Base-by-base conservation (phyloP, 2,888 invertebrate genomes). In the Spialia ferax region DNA sequence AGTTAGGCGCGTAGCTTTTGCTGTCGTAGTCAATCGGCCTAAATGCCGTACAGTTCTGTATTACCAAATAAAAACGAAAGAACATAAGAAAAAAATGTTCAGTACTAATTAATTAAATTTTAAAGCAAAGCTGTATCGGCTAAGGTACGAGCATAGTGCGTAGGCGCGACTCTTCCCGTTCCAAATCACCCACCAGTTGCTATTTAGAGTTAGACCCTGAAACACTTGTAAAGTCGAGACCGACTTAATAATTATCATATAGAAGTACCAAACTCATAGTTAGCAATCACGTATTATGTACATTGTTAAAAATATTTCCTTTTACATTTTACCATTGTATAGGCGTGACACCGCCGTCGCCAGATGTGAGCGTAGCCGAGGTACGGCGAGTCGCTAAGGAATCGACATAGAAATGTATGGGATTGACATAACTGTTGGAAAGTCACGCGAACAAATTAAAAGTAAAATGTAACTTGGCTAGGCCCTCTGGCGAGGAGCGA, bases 311-410 rank as follows among this genome's bases (percentile, higher is more conserved):
- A 87, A 87, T 86, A 60, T 82, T 85, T 84, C 84, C 89, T 90
- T 42, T 88, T 89, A 89, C 91, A 90, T 91, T 93, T 91, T 92
- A 93, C 92, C 93, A 93, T 91, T 93, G 93, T 93, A 93, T 93
- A 93, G 93, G 87, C 85, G 86, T 88, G 87, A 87, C 87, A 85
- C 13, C 35, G 35, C 35, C 35, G n/a, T 13, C n/a, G 35, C 35
- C 35, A n/a, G 13, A 13, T 13, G 5, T 2, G 35, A 11, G 1
- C 5, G 1, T 82, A 80, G 85, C 15, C 3, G 85, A 89, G 90
- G 91, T 85, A 88, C 84, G 86, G 86, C 26, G 26, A 26, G 26
- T 26, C 5, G 26, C 5, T 26, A 5, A 26, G 26, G 82, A 83
- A 81, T 86, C 82, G 83, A n/a, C n/a, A n/a, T n/a, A n/a, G n/a